Percentiles rank a stretch among this genome's conserved stretches.
These are phyloP conservation scores for Polypedilum vanderplanki DNA, from an alignment of 1,140 invertebrate genomes.

Conservation along the genomic window DNA sequence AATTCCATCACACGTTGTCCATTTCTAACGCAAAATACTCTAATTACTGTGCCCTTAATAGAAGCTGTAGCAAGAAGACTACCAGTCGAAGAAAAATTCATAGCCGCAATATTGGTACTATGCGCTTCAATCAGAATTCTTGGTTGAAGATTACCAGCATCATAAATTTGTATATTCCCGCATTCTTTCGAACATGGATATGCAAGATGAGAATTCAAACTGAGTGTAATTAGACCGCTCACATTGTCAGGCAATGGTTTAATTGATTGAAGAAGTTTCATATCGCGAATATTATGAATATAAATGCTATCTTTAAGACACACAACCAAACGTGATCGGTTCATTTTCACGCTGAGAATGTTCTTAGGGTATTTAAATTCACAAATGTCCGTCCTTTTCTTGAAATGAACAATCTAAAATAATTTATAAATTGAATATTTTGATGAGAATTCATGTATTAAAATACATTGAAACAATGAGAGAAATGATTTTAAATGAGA, in stretches of 20 bases:
- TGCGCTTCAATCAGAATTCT: slow-evolving; percentile 95
- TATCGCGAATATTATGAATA: slow-evolving; percentile 97
- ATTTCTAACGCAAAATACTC: slow-evolving; percentile 86
- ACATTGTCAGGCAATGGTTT: slow-evolving; percentile 95
- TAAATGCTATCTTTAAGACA: slow-evolving; percentile 96
- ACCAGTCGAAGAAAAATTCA: slow-evolving; percentile 85
- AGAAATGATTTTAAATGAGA: too few relatives aligned
- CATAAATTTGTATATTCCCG: slow-evolving; percentile 97
- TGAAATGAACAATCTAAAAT: slow-evolving; percentile 83
- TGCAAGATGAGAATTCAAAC: slow-evolving; percentile 84
- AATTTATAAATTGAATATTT: too few relatives aligned
- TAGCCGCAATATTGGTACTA: slow-evolving; percentile 88
- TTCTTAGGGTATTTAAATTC: slow-evolving; percentile 97
- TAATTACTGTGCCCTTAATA: slow-evolving; percentile 94
- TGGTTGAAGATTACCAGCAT: slow-evolving; percentile 87
- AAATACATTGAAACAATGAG: too few relatives aligned
- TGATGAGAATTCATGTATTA: too few relatives aligned
- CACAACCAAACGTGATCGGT: slow-evolving; percentile 88
- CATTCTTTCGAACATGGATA: slow-evolving; percentile 91
- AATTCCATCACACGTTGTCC: slow-evolving; percentile 91
- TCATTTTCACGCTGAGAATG: slow-evolving; percentile 92
- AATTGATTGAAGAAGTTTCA: slow-evolving; percentile 97
- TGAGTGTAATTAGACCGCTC: slow-evolving; percentile 84
- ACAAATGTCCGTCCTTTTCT: slow-evolving; percentile 97
- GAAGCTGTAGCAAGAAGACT: slow-evolving; percentile 88